A percentile compares a stretch with the other conserved stretches of the same genome.
Conservation (phyloP, 1,140 invertebrate species). For the Megalopta genalis region DNA sequence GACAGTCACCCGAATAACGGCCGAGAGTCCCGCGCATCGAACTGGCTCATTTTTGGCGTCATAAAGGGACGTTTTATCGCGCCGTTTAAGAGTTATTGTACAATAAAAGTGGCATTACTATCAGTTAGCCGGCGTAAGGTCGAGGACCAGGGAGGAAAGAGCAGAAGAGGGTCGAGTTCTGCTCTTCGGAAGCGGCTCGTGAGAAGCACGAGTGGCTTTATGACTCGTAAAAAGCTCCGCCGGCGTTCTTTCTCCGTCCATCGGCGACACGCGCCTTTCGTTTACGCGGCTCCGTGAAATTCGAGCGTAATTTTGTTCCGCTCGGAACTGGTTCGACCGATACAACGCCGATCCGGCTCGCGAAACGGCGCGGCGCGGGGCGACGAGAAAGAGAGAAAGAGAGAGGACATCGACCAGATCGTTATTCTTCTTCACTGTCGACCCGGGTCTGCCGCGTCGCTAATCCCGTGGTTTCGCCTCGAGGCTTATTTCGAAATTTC, state of each 20-base stretch:
- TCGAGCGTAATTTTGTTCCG: conserved; percentile 33
- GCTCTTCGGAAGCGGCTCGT: conserved; percentile 69
- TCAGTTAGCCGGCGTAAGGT: conserved; percentile 74
- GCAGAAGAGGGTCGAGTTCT: conserved; percentile 38
- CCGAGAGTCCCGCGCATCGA: background rate
- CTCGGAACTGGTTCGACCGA: too few species aligned
- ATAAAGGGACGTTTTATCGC: conserved; percentile 78
- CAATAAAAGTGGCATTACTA: conserved; percentile 80
- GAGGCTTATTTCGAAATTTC: conserved; percentile 39
- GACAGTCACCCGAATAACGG: too few species aligned
- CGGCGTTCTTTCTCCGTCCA: conserved; percentile 15
- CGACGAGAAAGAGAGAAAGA: background rate
- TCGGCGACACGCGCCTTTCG: conserved; percentile 62
- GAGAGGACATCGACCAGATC: conserved; percentile 16
- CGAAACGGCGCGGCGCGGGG: too few species aligned
- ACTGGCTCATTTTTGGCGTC: conserved; percentile 78
- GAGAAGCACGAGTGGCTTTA: conserved; percentile 79
- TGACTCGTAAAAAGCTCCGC: conserved; percentile 77
- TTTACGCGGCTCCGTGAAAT: conserved; percentile 42
- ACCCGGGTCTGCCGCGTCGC: conserved; percentile 1
- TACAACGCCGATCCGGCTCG: too few species aligned
- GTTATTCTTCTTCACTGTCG: conserved; percentile 36
- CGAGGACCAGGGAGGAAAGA: conserved; percentile 50
- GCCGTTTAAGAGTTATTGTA: conserved; percentile 79
- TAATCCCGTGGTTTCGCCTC: conserved; percentile 13